A percentile compares a stretch with the other conserved stretches of the same genome.
These are phyloP conservation scores for Drymonia ruficornis DNA, from an alignment of 2,888 invertebrate genomes.

Conservation along the genomic window DNA sequence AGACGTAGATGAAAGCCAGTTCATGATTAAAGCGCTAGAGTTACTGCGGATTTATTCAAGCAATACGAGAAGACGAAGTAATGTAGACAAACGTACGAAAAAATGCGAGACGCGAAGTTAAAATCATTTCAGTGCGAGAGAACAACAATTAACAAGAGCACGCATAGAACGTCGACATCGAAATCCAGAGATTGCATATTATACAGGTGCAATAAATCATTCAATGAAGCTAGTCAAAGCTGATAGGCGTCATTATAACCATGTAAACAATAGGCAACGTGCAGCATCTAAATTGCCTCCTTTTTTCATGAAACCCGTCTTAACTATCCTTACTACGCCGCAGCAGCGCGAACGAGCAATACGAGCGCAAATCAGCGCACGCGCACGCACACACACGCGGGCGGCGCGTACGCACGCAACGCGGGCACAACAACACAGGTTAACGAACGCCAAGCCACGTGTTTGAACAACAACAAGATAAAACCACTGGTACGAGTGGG, in stretches of 20 bases:
- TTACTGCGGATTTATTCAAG: conserved; percentile 11
- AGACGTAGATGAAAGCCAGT: conserved; percentile 14
- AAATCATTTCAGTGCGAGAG: neutral
- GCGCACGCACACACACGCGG: conserved; percentile 33
- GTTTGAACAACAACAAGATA: conserved; percentile 59
- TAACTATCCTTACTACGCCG: conserved; percentile 21
- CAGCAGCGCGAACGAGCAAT: conserved; percentile 11
- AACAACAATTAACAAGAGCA: too few relatives aligned
- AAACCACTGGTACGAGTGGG: conserved; percentile 25
- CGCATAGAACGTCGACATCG: neutral
- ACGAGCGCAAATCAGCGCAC: conserved; percentile 20
- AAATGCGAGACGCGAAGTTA: conserved; percentile 1
- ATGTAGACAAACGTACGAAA: conserved; percentile 9
- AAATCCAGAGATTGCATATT: neutral
- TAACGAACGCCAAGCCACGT: conserved; percentile 67
- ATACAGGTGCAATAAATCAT: conserved; percentile 9
- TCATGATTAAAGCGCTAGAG: conserved; percentile 9
- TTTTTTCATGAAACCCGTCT: conserved; percentile 25
- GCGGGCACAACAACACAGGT: conserved; percentile 51
- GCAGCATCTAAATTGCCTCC: conserved; percentile 17
- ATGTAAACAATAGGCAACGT: conserved; percentile 13
- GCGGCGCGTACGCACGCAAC: conserved; percentile 43
- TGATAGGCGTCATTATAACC: conserved; percentile 15
- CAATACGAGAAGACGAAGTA: conserved; percentile 11
- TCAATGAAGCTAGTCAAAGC: neutral